Evolutionary conservation across 2,797 vertebrate genomes (phyloP).

Genomic region (Pseudomugil gertrudae): DNA sequence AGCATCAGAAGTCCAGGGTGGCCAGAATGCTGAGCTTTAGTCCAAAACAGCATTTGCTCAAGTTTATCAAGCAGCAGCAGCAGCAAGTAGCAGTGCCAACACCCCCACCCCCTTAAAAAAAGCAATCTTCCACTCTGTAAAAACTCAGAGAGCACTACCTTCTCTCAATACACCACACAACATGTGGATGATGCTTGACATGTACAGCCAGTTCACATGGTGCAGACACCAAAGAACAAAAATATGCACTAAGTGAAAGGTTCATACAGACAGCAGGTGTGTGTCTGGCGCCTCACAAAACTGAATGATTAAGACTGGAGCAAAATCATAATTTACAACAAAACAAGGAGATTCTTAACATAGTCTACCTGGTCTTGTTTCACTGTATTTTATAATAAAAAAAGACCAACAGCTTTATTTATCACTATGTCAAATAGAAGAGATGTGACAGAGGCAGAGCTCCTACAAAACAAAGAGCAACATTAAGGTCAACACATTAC

Average conservation of each 20-base stretch:
- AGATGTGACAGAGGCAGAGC: slow-evolving; percentile 48
- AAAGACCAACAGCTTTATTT: slow-evolving; percentile 56
- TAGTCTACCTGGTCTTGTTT: slow-evolving; percentile 64
- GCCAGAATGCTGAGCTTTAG: slow-evolving; percentile 51
- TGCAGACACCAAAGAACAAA: slow-evolving; percentile 46
- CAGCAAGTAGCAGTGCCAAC: slow-evolving; percentile 70
- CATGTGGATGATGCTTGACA: slow-evolving; percentile 41
- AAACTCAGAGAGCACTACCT: slow-evolving; percentile 42
- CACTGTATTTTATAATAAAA: slow-evolving; percentile 70
- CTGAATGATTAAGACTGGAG: slow-evolving; percentile 57
- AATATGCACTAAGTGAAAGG: slow-evolving; percentile 74
- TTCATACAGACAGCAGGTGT: slow-evolving; percentile 75
- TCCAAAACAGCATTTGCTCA: slow-evolving; percentile 46
- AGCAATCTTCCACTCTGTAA: slow-evolving; percentile 31
- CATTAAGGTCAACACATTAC: slow-evolving; percentile 40
- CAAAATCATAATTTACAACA: slow-evolving; percentile 86
- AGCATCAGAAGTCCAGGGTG: slow-evolving; percentile 84
- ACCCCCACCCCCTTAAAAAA: too few species aligned
- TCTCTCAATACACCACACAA: slow-evolving; percentile 34
- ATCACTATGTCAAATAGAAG: slow-evolving; percentile 66
- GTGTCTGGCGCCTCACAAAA: slow-evolving; percentile 66
- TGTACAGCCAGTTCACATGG: slow-evolving; percentile 54
- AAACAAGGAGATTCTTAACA: slow-evolving; percentile 63
- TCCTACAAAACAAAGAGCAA: slow-evolving; percentile 59
- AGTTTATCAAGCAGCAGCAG: slow-evolving; percentile 63